A percentile compares a stretch with the other conserved stretches of the same genome.
phyloP scores from a whole-genome alignment of 2,888 invertebrate genomes.

The Sminthurides aquaticus region DNA sequence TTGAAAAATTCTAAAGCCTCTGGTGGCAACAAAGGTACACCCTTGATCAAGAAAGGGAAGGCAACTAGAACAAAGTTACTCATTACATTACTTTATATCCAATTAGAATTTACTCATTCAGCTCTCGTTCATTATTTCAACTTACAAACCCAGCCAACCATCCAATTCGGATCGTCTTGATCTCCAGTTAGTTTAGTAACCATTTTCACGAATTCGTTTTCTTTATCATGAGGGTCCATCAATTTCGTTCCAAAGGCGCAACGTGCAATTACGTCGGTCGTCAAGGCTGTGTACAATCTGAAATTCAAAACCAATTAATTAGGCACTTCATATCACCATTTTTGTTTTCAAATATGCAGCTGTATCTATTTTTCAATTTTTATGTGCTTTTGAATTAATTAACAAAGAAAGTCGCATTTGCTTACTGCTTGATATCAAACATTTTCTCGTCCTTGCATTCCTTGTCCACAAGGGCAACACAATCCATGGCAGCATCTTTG shows the following conservation, averaged over 20 bases:
- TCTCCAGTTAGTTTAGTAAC: neutral
- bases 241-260: conserved; percentile 34
- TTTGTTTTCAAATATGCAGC: no score
- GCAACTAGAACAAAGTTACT: conserved; percentile 3
- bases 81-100: no score
- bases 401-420: no score
- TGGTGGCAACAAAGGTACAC: conserved; percentile 10
- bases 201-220: conserved; percentile 36
- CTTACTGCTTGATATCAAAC: conserved; percentile 23
- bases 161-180: conserved; percentile 14
- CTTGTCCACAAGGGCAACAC: conserved; percentile 13
- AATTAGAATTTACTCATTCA: no score
- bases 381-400: no score
- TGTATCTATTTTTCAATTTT: no score
- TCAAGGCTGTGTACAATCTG: conserved; percentile 9
- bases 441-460: conserved; percentile 5
- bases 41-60: conserved; percentile 5
- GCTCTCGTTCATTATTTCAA: no score
- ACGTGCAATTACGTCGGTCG: conserved; percentile 24
- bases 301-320: neutral
- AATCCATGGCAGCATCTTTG: conserved; percentile 13
- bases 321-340: no score
- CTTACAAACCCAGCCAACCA: neutral
- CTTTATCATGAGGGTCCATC: conserved; percentile 30
- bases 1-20: conserved; percentile 9